Evolutionary conservation across 92 coral and sea anemone genomes (phyloP), one percentile per base, ranked within the genome.

Genomic region (Epizoanthus fatuus): DNA sequence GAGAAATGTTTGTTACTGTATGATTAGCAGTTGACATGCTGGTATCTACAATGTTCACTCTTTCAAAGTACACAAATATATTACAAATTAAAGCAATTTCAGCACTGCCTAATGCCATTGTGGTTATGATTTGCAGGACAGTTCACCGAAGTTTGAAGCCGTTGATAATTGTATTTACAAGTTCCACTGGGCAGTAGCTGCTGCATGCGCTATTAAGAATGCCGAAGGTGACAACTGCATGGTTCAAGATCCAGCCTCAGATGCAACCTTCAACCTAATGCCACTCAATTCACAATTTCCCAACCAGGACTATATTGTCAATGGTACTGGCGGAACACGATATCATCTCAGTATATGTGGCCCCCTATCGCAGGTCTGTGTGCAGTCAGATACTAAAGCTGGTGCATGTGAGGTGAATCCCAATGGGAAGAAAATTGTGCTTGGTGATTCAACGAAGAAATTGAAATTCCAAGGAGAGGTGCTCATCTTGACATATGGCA

Each of bases 161-260:
- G 80, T 65, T 49, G 77, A n/a, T 5, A 64, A 71, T 20, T 91
- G 98, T 72, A 53, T 63, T 0, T 96, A 89, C 86, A 92, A 86
- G 38, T 96, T 96, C 73, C 67, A 47, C 12, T 96, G 99, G 99
- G 87, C 83, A 29, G 92, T 96, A 10, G 95, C 93, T 9, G 95
- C 98, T 6, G 98, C 97, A 11, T 96, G 99, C 79, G 75, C 84
- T 44, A 91, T 96, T 47, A 68, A 76, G 58, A 94, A 94, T 58
- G 77, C 25, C 7, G 86, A 64, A 4, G 98, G 98, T 35, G 82
- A 84, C 3, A 81, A 88, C 75, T 94, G 98, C 64, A 55, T 84
- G 14, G 95, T 94, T 0, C 72, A 81, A 69, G 95, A 94, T 79
- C 95, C 90, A 20, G 84, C 87, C 19, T 92, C 98, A 2, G 93